These are phyloP conservation scores for Drosophila meridiana DNA, from an alignment of 2,888 invertebrate species.

Conservation along the genomic window DNA sequence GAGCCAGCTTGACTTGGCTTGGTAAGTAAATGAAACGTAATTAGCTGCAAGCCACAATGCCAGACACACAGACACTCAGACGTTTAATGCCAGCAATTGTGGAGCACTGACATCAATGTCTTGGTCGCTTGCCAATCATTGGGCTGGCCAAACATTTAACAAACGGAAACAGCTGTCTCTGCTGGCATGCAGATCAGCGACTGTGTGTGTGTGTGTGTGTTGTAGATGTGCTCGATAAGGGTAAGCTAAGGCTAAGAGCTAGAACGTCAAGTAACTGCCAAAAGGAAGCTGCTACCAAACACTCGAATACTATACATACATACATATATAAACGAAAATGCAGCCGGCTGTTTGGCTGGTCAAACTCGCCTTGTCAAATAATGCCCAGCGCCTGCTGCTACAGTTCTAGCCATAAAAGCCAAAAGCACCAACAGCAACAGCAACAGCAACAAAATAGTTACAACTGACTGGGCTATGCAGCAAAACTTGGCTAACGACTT, in stretches of 20 bases:
- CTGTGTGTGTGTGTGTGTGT: neutral
- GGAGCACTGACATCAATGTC: conserved; percentile 66
- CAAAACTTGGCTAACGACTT: conserved; percentile 80
- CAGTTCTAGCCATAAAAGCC: conserved; percentile 57
- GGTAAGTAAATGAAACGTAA: conserved; percentile 49
- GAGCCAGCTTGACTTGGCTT: conserved; percentile 3
- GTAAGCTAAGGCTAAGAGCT: conserved; percentile 15
- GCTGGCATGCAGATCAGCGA: conserved; percentile 68
- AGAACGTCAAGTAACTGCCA: conserved; percentile 68
- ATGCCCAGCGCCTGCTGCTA: conserved; percentile 50
- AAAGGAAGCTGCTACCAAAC: conserved; percentile 82
- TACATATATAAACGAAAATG: conserved; percentile 40
- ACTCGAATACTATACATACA: conserved; percentile 38
- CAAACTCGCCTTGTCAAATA: conserved; percentile 38
- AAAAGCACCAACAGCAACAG: neutral
- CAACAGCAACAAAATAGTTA: conserved; percentile 61
- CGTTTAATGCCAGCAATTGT: conserved; percentile 57
- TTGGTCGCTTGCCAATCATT: conserved; percentile 76
- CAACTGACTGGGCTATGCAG: conserved; percentile 63
- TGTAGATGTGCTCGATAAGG: conserved; percentile 52
- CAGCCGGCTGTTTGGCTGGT: conserved; percentile 48
- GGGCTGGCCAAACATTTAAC: conserved; percentile 74
- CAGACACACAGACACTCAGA: conserved; percentile 32
- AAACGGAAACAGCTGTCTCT: conserved; percentile 83
- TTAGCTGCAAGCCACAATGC: conserved; percentile 48